Base-by-base conservation (phyloP, 2,797 vertebrate genomes). In the Crax fasciolata region DNA sequence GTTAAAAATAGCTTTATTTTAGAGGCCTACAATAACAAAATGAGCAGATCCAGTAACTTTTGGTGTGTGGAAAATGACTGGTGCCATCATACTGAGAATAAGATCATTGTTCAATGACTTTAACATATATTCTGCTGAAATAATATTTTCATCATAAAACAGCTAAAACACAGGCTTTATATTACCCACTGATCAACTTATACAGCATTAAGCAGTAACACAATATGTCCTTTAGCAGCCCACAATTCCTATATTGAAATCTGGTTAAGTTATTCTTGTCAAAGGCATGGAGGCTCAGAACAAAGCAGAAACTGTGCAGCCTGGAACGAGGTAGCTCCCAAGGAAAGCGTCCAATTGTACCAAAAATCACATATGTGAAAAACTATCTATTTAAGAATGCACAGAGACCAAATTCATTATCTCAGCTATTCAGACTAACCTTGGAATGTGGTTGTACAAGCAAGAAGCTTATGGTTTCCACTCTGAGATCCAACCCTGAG, bases 361-460 rank as follows among this genome's bases (percentile, higher is more conserved):
- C 44, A 16, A 75, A 44, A 87, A 68, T 91, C 96, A 91, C 86
- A 95, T 90, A 94, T 90, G 94, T 93, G 94, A 97, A 97, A 96
- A 95, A 87, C 95, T 96, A 95, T 96, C 95, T 94, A 84, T 94
- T 96, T 95, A 96, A 96, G 96, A 97, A 97, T 83, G 96, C 85
- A 96, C 91, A 96, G 97, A 96, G 95, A 95, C 96, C 96, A 96
- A 97, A 96, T 88, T 96, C 95, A 97, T 97, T 97, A 96, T 96
- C 94, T 97, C 95, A 97, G 96, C 96, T 96, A 96, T 97, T 96
- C 94, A 92, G 94, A 92, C 95, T 95, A 97, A 97, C 95, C 95
- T 94, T 97, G 96, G 94, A 97, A 97, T 97, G 96, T 87, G 85
- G 94, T 97, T 97, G 96, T 94, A 96, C 94, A 96, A 96, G 92